Evolutionary conservation across 2,888 invertebrate genomes (phyloP), one percentile per base, ranked within the genome.

Genomic region (Drosophila atripex): DNA sequence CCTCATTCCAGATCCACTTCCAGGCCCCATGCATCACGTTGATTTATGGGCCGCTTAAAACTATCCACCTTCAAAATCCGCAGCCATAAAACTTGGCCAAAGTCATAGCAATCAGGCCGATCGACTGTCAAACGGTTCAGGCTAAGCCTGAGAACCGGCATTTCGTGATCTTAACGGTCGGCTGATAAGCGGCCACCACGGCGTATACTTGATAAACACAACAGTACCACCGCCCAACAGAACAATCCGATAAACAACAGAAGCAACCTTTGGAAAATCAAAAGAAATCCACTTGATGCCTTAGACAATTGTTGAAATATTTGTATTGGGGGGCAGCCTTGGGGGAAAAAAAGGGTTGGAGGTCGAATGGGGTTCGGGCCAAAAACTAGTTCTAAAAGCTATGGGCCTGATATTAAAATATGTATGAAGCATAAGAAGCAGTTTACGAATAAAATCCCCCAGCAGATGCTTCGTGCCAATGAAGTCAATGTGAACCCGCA

Each of bases 321-420:
- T 60, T 60, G 58, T 43, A 23, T n/a, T 47, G 18, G 57, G 47
- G 60, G 55, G 43, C 41, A 50, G 61, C 63, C 63, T 63, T 63
- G 63, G n/a, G 32, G 50, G 8, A n/a, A n/a, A 35, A 35, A 9
- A 25, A 45, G 57, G 57, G 23, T 14, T 32, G 41, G 51, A 28
- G 57, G 16, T 23, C 14, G 41, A 41, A 11, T 46, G 35, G 49
- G 18, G 50, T 50, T 47, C 25, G 46, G 28, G 21, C 35, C 23
- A 14, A 65, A 82, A 84, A 82, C 84, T 73, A 82, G 85, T 83
- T 83, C 83, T 83, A 80, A 76, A 76, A 43, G 35, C 18, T 50
- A 59, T 69, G 57, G 53, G 53, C 54, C 45, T 41, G 53, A 60
- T 68, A 68, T 68, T 43, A 41, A 56, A 53, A 43, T 60, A 60